These are phyloP conservation scores for Synanthedon andrenaeformis DNA, from an alignment of 2,888 invertebrate genomes.

Conservation along the genomic window DNA sequence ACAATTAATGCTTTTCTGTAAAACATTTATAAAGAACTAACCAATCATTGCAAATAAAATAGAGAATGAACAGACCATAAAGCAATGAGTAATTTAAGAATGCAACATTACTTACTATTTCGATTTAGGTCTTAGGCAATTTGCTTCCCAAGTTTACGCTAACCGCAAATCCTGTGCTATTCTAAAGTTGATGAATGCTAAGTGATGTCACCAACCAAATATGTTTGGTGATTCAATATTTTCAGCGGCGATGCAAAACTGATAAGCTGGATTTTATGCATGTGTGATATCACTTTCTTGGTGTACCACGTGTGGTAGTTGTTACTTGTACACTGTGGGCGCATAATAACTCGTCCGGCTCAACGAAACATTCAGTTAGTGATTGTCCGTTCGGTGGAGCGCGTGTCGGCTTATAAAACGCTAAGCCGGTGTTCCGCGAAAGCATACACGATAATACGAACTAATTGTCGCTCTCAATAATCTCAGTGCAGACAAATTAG, in stretches of 20 bases:
- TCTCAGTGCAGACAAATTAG: conserved; percentile 23
- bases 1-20: too few species aligned
- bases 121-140: too few species aligned
- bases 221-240: conserved; percentile 62
- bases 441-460: conserved; percentile 35
- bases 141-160: conserved; percentile 32
- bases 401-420: conserved; percentile 41
- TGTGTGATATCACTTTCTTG: conserved; percentile 34
- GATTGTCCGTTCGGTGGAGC: conserved; percentile 51
- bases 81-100: too few species aligned
- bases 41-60: too few species aligned
- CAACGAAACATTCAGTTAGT: conserved; percentile 54
- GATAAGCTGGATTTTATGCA: conserved; percentile 49
- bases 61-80: too few species aligned
- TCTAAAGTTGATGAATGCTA: conserved; percentile 8
- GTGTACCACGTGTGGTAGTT: conserved; percentile 57
- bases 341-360: conserved; percentile 64
- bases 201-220: conserved; percentile 59
- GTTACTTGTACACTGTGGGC: conserved; percentile 52
- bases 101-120: too few species aligned
- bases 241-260: conserved; percentile 63
- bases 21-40: too few species aligned
- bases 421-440: conserved; percentile 43
- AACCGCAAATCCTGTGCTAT: conserved; percentile 19
- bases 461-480: conserved; percentile 2